phyloP scores from a whole-genome alignment of 2,888 invertebrate species.

The Geophilus truncorum region DNA sequence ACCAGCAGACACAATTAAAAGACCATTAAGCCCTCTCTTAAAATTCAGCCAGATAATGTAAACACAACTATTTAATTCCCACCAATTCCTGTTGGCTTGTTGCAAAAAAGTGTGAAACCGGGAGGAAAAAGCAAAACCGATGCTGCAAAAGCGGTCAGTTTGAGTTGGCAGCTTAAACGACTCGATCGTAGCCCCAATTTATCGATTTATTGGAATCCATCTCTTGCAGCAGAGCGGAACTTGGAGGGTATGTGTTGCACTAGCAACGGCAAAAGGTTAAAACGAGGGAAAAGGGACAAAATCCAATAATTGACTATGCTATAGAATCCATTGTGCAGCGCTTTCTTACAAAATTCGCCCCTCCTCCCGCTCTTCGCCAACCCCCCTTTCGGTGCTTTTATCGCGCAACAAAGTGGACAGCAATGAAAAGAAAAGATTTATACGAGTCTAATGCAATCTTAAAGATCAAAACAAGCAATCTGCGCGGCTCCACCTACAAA shows the following conservation, averaged over 20 bases:
- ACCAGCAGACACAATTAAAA: neutral
- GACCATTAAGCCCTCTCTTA: neutral
- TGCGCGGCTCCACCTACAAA: neutral
- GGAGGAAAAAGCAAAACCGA: neutral
- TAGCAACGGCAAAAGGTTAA: slow-evolving; percentile 16
- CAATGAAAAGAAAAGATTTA: neutral
- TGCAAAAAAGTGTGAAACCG: neutral
- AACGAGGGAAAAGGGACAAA: neutral
- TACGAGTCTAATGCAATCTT: slow-evolving; percentile 16
- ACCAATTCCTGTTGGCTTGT: neutral
- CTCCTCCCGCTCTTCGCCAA: neutral
- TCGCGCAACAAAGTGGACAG: neutral
- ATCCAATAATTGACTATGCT: slow-evolving; percentile 9
- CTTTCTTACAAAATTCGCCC: neutral
- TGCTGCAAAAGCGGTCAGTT: neutral
- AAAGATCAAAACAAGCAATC: slow-evolving; percentile 14
- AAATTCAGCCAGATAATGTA: neutral
- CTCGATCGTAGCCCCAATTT: neutral
- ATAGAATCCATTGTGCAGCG: neutral
- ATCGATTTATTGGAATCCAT: slow-evolving; percentile 2
- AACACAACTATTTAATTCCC: neutral
- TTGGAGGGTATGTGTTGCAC: slow-evolving; percentile 6
- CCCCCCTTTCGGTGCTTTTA: neutral
- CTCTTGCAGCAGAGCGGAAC: slow-evolving; percentile 20
- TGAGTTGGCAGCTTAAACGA: neutral